These are phyloP conservation scores for Leptodactylus fallax DNA, from an alignment of 2,797 vertebrate species.

Conservation along the genomic window DNA sequence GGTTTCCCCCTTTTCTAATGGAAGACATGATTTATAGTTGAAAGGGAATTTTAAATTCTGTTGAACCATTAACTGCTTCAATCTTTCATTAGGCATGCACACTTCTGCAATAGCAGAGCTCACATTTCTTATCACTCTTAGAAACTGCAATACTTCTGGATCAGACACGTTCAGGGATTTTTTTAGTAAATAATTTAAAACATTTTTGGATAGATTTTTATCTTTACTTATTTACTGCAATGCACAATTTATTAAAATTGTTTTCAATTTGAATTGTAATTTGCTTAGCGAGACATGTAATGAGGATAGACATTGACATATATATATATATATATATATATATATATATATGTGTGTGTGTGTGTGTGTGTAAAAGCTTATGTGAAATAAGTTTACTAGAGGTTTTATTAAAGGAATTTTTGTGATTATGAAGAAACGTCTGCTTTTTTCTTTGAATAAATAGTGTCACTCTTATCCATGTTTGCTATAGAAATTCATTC, in stretches of 20 bases:
- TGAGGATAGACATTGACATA: no score
- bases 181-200: slow-evolving; percentile 45
- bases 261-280: neutral
- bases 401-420: no score
- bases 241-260: neutral
- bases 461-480: no score
- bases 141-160: slow-evolving; percentile 28
- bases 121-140: slow-evolving; percentile 42
- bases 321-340: no score
- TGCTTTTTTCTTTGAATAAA: no score
- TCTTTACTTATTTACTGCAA: slow-evolving; percentile 33
- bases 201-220: slow-evolving; percentile 20
- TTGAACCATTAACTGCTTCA: slow-evolving; percentile 55
- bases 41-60: slow-evolving; percentile 56
- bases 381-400: no score
- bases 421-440: no score
- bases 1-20: slow-evolving; percentile 48
- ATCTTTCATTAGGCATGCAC: slow-evolving; percentile 59
- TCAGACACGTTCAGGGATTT: neutral
- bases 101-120: slow-evolving; percentile 42
- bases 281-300: no score
- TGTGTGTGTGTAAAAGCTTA: no score
- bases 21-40: slow-evolving; percentile 54
- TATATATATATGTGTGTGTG: no score
- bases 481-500: no score